Conservation (phyloP, 2,888 invertebrate species). For the Eupsilia transversa region DNA sequence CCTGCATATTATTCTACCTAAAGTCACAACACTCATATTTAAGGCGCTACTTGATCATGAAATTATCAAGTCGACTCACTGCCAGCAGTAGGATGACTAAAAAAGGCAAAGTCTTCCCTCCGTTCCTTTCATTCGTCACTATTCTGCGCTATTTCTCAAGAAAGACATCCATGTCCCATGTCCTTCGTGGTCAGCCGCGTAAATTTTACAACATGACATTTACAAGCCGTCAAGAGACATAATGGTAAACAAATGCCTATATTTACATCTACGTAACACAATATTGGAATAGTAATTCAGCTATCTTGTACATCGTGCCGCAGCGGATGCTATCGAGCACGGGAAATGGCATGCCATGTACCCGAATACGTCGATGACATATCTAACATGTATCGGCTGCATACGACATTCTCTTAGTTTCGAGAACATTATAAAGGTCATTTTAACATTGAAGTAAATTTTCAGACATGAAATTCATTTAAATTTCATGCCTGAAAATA, state of each 20-base stretch:
- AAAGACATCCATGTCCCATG: neutral
- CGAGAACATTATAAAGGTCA: neutral
- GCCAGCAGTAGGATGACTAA: no score
- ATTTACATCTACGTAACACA: conserved; percentile 15
- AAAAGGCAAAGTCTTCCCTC: neutral
- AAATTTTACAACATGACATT: neutral
- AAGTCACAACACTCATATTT: no score
- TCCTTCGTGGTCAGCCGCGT: neutral
- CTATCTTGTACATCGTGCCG: conserved; percentile 47
- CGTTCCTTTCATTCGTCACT: neutral
- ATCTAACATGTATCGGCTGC: conserved; percentile 44
- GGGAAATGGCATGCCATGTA: conserved; percentile 64
- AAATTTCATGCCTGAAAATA: neutral
- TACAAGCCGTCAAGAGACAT: neutral
- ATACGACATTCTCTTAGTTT: conserved; percentile 17
- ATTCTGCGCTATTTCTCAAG: neutral
- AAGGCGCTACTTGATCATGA: neutral
- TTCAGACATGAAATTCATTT: no score
- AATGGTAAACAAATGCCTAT: conserved; percentile 7
- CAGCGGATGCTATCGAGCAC: conserved; percentile 58
- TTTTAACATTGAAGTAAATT: neutral
- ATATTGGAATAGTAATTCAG: conserved; percentile 41
- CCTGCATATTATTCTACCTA: no score
- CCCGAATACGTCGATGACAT: conserved; percentile 53
- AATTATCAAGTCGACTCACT: neutral